Percentiles rank a stretch among this genome's conserved stretches.
Conservation (phyloP, 92 coral and sea anemone species). For the Siderastrea siderea region DNA sequence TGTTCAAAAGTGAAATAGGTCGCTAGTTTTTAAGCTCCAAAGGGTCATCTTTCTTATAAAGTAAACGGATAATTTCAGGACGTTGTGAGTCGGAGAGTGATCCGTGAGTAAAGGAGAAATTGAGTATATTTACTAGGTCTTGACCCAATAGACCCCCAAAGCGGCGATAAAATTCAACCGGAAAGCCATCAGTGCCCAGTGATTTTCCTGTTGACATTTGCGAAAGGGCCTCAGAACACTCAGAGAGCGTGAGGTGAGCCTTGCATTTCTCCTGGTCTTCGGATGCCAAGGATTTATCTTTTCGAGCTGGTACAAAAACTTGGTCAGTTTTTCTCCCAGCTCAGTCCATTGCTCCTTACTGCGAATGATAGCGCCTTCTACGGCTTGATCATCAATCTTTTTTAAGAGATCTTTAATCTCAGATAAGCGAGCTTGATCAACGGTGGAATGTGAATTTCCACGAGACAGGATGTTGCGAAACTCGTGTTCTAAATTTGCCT, state of each 20-base stretch:
- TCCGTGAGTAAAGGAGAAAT: background rate
- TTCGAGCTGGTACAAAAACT: constrained; percentile 27
- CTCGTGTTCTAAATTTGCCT: background rate
- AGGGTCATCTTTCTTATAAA: constrained; percentile 20
- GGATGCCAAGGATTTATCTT: background rate
- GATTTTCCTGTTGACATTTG: constrained; percentile 37
- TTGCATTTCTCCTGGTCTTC: constrained; percentile 2
- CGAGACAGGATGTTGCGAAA: background rate
- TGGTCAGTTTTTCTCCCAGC: constrained; percentile 9
- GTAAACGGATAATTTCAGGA: background rate
- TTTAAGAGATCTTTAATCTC: constrained; percentile 13
- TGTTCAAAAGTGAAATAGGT: constrained; percentile 9
- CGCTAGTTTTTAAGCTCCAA: background rate
- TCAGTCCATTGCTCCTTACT: constrained; percentile 32
- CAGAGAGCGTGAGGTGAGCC: constrained; percentile 14
- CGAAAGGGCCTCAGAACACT: constrained; percentile 29
- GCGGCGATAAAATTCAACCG: constrained; percentile 33
- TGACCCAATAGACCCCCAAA: constrained; percentile 12
- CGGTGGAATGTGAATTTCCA: constrained; percentile 7
- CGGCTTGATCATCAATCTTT: background rate
- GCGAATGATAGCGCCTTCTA: constrained; percentile 4
- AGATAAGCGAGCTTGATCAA: background rate
- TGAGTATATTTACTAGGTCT: background rate
- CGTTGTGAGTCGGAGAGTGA: background rate
- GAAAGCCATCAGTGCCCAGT: constrained; percentile 19